Percentiles rank a stretch among this genome's conserved stretches.
These are phyloP conservation scores for Nothocercus nigrocapillus DNA, from an alignment of 2,113 vertebrate species.

Conservation along the genomic window DNA sequence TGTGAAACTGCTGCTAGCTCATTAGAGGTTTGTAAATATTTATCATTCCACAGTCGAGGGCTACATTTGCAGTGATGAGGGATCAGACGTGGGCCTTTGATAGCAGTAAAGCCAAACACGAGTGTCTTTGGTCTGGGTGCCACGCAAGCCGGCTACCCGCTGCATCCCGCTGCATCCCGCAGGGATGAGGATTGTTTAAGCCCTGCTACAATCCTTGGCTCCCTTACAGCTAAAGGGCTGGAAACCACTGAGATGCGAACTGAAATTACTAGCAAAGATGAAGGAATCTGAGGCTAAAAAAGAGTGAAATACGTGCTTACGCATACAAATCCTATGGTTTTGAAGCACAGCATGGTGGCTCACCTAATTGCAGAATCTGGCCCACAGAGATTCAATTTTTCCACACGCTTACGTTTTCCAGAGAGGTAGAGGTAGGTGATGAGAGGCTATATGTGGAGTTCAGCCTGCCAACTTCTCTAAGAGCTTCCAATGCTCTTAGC, in stretches of 20 bases:
- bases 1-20: not conserved
- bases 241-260: not conserved
- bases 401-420: not conserved
- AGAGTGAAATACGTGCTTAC: not conserved
- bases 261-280: not conserved
- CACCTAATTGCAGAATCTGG: not conserved
- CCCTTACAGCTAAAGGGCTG: not conserved
- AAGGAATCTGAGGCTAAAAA: not conserved
- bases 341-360: not conserved
- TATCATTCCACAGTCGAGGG: not conserved
- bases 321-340: fast-evolving
- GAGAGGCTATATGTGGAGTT: not conserved
- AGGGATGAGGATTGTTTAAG: not conserved
- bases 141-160: fast-evolving
- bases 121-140: not conserved
- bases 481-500: not conserved
- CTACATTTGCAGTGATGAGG: not conserved
- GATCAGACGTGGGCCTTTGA: not conserved
- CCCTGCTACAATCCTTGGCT: not conserved
- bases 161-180: not conserved
- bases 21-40: not conserved
- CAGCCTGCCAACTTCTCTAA: not conserved
- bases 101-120: not conserved
- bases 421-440: not conserved
- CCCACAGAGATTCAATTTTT: not conserved